phyloP scores from a whole-genome alignment of 2,888 invertebrate genomes.

The Hyposoter didymator region DNA sequence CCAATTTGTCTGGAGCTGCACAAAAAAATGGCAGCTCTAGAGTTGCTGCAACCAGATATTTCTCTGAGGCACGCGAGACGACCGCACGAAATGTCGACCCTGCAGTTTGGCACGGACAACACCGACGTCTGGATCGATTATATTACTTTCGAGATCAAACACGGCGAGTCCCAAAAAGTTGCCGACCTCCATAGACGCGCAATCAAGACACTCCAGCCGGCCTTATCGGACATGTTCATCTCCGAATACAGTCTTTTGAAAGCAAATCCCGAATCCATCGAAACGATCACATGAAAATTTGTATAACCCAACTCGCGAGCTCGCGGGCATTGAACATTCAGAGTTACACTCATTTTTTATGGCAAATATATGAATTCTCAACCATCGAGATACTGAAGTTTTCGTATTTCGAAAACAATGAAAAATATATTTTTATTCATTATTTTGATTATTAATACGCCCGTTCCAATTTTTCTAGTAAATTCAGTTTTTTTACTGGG shows the following conservation, averaged over 20 bases:
- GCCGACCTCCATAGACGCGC: conserved; percentile 88
- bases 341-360: not conserved
- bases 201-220: conserved; percentile 86
- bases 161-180: conserved; percentile 86
- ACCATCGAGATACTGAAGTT: not conserved
- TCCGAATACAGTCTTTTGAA: conserved; percentile 85
- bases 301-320: not conserved
- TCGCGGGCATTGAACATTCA: not conserved
- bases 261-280: conserved; percentile 79
- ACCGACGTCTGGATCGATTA: conserved; percentile 91
- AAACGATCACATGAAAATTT: conserved; percentile 43
- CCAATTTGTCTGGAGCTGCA: conserved; percentile 88
- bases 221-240: conserved; percentile 86
- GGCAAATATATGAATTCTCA: not conserved
- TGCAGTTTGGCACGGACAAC: conserved; percentile 88
- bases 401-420: too few species aligned
- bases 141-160: conserved; percentile 88
- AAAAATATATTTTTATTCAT: too few species aligned
- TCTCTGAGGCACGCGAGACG: conserved; percentile 80
- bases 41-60: conserved; percentile 82
- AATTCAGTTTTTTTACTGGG: too few species aligned
- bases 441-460: too few species aligned
- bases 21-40: conserved; percentile 86
- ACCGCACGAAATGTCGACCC: conserved; percentile 87
- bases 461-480: too few species aligned